Base-by-base conservation (phyloP, 2,888 invertebrate species). In the Lapara coniferarum region DNA sequence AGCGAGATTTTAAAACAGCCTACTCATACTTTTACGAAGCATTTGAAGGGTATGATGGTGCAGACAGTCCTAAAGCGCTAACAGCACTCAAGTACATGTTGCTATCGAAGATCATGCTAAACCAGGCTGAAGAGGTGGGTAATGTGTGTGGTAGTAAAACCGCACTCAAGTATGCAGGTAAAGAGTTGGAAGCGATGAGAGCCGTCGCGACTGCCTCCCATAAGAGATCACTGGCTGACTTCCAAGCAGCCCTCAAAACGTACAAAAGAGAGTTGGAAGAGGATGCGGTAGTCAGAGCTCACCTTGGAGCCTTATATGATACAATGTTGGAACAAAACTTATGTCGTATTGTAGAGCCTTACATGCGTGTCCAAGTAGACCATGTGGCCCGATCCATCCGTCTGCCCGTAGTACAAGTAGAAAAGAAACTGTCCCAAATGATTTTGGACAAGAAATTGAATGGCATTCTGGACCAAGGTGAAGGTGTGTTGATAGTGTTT, bases 11-110 rank as follows among this genome's bases (percentile, higher is more conserved):
- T 90, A 99, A 99, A 95, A 99, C 99, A 71, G 99, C 99, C 63
- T 99, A 98, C 93, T 99, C 99, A 70, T 99, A 99, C 88, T 99
- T 99, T 88, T 99, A 99, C 89, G 99, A 99, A 94, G 99, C 99
- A 14, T 99, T 99, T 90, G 99, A 99, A 94, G 98, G 99, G 78
- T 99, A 98, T 89, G 99, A 99, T 90, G 98, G 98, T 77, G 97
- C 98, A 6, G 98, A 98, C 80, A 97, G 96, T 82, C 96, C 96
- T 6, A 98, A 98, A 89, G 99, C 99, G 2, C 92, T 99, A 46
- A 97, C 97, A 37, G 98, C 98, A n/a, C 94, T 99, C 19, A 99
- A 99, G 89, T 99, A 99, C 92, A 99, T 99, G 99, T 95, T 99
- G 81, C 89, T 99, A 78, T 98, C 98, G 72, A 99, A 99, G 95